phyloP scores from a whole-genome alignment of 2,888 invertebrate genomes.

The Drosophila silvestris region DNA sequence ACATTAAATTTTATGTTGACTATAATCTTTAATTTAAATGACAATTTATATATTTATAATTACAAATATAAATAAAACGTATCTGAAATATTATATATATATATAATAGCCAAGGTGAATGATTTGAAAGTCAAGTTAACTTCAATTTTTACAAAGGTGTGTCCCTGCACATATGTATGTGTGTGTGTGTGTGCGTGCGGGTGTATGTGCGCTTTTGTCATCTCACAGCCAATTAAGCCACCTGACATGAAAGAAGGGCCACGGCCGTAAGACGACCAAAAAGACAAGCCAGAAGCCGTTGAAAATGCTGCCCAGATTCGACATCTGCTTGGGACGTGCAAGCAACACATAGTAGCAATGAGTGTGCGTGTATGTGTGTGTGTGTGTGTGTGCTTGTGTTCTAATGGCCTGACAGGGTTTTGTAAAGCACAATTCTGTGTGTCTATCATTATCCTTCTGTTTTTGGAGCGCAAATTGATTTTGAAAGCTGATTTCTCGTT shows the following conservation, averaged over 20 bases:
- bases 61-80: neutral
- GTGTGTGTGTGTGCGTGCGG: conserved; percentile 1
- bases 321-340: conserved; percentile 19
- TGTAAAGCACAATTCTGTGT: conserved; percentile 19
- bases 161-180: conserved; percentile 8
- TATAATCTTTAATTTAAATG: neutral
- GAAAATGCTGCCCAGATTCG: conserved; percentile 31
- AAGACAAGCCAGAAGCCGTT: conserved; percentile 39
- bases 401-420: conserved; percentile 21
- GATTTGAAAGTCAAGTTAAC: conserved; percentile 31
- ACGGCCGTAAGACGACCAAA: conserved; percentile 44
- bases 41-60: neutral
- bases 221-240: conserved; percentile 70
- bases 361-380: conserved; percentile 7
- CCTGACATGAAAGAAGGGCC: conserved; percentile 55
- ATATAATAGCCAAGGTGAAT: conserved; percentile 39
- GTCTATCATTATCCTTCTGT: conserved; percentile 66
- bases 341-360: conserved; percentile 10
- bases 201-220: conserved; percentile 48
- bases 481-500: conserved; percentile 49
- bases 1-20: neutral
- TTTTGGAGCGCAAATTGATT: conserved; percentile 62
- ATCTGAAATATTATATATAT: neutral
- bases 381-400: conserved; percentile 2
- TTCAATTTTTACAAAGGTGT: conserved; percentile 20